Base-by-base conservation (phyloP, 2,888 invertebrate species). In the Cryptophagus acutangulus region DNA sequence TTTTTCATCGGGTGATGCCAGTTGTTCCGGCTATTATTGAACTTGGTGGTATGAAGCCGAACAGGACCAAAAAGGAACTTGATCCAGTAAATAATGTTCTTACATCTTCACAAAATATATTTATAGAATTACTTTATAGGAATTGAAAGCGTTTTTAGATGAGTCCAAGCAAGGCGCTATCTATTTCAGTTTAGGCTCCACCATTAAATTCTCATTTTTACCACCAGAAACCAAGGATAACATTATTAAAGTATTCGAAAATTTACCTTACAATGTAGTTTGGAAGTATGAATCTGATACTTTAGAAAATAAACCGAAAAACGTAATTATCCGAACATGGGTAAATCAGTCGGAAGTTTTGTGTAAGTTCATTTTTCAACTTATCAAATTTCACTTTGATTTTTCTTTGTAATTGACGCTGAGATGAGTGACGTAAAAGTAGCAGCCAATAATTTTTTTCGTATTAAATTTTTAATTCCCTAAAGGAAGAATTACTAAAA, bases 231-330 rank as follows among this genome's bases (percentile, higher is more conserved):
- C 40, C 5, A 9, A 39, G 2, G 18, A 41, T 5, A 35, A 12
- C 2, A 12, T 51, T 13, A 37, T 45, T 24, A 24, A 36, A 8
- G 41, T 40, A 3, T 51, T 51, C 29, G 20, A 12, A 4, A 38
- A 36, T 12, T 36, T 49, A 25, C 54, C 54, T 1, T 65, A 66
- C 26, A 59, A 58, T 41, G 57, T 71, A 9, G 31, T 71, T 2
- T 69, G 67, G 66, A 71, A 70, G 51, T 70, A 65, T 64, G 70
- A 70, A 44, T 55, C 57, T 2, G 57, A 56, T 6, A 38, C 55
- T 14, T 40, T 67, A 20, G 58, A 58, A n/a, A 57, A 56, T 20
- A 52, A 61, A 48, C 60, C 66, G 6, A 38, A 54, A n/a, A 65
- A 65, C 45, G 57, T 15, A 31, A 31, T 15, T 31, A 31, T 73